phyloP scores from a whole-genome alignment of 1,140 invertebrate genomes.

The Limonius californicus region DNA sequence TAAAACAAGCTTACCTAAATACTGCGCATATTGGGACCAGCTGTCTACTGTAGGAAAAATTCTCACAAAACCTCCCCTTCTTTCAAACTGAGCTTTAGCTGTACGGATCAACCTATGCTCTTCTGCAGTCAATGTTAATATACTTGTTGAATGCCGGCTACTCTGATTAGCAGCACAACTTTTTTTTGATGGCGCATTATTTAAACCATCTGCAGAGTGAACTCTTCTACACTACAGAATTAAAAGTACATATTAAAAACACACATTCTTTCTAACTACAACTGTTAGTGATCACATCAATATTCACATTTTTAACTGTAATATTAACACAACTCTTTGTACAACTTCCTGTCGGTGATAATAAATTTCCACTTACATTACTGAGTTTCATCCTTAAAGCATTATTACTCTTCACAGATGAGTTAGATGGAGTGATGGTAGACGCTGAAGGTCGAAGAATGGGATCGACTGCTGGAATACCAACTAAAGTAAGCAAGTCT shows the following conservation, averaged over 20 bases:
- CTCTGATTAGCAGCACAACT: conserved; percentile 37
- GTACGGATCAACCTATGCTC: conserved; percentile 75
- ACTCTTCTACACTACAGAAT: conserved; percentile 55
- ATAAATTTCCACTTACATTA: conserved; percentile 31
- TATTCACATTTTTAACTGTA: no score
- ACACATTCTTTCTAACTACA: no score
- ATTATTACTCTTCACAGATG: conserved; percentile 21
- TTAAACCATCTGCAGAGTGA: conserved; percentile 63
- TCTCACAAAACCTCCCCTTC: conserved; percentile 84
- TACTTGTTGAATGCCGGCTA: conserved; percentile 38
- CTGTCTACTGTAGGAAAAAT: conserved; percentile 88
- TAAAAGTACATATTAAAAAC: conserved; percentile 27
- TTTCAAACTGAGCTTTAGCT: conserved; percentile 75
- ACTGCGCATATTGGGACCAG: conserved; percentile 76
- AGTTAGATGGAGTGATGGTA: conserved; percentile 6
- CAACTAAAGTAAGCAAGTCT: conserved; percentile 86
- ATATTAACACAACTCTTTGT: no score
- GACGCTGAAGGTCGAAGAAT: conserved; percentile 52
- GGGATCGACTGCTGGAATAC: conserved; percentile 75
- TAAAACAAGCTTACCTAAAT: conserved; percentile 54
- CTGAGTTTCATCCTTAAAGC: conserved; percentile 41
- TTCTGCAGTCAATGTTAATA: conserved; percentile 62
- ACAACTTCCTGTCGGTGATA: no score
- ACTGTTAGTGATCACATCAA: no score
- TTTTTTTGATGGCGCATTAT: conserved; percentile 45